Base-by-base conservation (phyloP, 2,113 vertebrate species). In the Gopherus flavomarginatus region DNA sequence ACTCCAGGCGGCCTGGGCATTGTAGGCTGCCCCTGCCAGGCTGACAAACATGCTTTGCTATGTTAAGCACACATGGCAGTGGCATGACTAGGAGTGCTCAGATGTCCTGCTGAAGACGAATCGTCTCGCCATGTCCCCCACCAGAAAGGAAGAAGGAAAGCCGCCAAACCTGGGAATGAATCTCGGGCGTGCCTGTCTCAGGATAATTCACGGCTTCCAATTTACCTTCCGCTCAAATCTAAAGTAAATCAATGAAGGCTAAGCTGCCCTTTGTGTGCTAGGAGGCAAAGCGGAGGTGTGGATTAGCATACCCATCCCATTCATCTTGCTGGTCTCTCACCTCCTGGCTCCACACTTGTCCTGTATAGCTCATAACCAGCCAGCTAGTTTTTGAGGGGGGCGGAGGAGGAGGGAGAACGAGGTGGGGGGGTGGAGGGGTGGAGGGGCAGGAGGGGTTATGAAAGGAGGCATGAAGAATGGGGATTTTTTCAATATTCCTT, bases 191-290 rank as follows among this genome's bases (percentile, higher is more conserved):
- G 8, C 86, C 91, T 93, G 98, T 94, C 97, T 98, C 98, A 97
- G 50, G 98, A 98, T 99, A 98, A 99, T 98, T 99, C 98, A 99
- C 98, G 98, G 95, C 98, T 99, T 98, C 97, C 98, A 98, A 98
- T 99, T 98, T 98, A 98, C 95, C 98, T 96, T 90, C 84, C 16
- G 97, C 98, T 98, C 97, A 89, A 98, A 98, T 98, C 98, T 98
- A 97, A 97, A 98, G 98, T 97, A 98, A 98, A 98, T 98, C 98
- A 97, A 97, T 89, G 95, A 97, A 87, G 98, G 94, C 91, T 57
- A 95, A 84, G 97, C 97, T 97, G 95, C 69, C 26, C 98, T 98
- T 98, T 96, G 54, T 93, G 97, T 93, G 84, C 88, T 53, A 38
- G 94, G 97, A 98, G 95, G 77, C 50, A 93, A 94, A 96, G 95